Percentiles rank a stretch among this genome's conserved stretches.
Conservation (phyloP, 2,888 invertebrate species). For the Tipula confusa region DNA sequence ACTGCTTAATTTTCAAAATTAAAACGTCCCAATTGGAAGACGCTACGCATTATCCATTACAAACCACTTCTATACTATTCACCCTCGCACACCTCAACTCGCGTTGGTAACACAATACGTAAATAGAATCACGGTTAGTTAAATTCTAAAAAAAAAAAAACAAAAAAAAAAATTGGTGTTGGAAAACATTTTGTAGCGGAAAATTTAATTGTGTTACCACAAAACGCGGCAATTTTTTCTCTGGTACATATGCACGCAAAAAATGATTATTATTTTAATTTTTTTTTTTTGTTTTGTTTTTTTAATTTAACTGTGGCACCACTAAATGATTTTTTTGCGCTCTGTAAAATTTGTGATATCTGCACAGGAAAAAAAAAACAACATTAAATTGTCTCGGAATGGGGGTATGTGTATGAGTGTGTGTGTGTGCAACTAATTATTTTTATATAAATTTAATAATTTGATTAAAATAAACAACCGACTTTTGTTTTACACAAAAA, state of each 20-base stretch:
- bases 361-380: neutral
- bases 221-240: neutral
- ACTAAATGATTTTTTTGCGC: neutral
- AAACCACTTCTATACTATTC: neutral
- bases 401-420: too few relatives aligned
- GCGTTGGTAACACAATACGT: neutral
- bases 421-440: neutral
- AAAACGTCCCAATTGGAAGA: too few relatives aligned
- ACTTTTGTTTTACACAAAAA: neutral
- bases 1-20: too few relatives aligned
- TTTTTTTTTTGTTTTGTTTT: too few relatives aligned
- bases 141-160: neutral
- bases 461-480: conserved; percentile 3
- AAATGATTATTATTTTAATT: neutral
- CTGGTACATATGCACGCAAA: neutral
- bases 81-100: neutral
- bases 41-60: too few relatives aligned
- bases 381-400: neutral
- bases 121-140: neutral
- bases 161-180: too few relatives aligned
- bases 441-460: conserved; percentile 3
- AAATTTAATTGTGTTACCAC: conserved; percentile 12
- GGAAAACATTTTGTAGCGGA: neutral
- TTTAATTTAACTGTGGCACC: neutral
- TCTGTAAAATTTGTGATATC: neutral